Conservation (phyloP, 2,888 invertebrate genomes). For the Megalurothrips usitatus region DNA sequence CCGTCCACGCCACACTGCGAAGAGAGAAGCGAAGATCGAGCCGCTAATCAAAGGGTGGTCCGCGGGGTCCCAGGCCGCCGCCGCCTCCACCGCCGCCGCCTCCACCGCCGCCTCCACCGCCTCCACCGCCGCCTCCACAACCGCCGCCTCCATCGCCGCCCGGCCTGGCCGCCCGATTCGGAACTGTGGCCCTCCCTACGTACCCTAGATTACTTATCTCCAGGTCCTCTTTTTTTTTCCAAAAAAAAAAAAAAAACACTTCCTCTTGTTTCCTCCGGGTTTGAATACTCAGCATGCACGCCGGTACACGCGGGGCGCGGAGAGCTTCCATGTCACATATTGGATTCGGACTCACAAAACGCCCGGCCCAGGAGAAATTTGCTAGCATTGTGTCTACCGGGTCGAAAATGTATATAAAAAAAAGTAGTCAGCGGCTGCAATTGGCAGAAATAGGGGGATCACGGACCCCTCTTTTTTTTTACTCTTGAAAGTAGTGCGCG, state of each 20-base stretch:
- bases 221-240: too few relatives aligned
- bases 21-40: background rate
- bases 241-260: too few relatives aligned
- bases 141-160: too few relatives aligned
- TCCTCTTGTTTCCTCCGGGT: too few relatives aligned
- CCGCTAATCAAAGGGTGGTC: constrained; percentile 13
- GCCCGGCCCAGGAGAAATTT: constrained; percentile 5
- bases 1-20: background rate
- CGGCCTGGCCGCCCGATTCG: too few relatives aligned
- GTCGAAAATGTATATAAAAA: constrained; percentile 4
- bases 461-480: background rate
- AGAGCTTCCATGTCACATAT: background rate
- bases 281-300: too few relatives aligned
- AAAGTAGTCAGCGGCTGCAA: background rate
- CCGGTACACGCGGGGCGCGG: too few relatives aligned
- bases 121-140: too few relatives aligned
- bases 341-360: background rate
- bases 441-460: background rate
- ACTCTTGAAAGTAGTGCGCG: background rate
- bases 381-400: background rate
- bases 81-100: too few relatives aligned
- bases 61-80: background rate
- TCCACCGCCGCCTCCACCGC: too few relatives aligned
- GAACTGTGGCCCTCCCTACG: too few relatives aligned
- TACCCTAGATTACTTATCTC: too few relatives aligned